Evolutionary conservation across 2,797 vertebrate genomes (phyloP).

Genomic region (Choloepus didactylus): DNA sequence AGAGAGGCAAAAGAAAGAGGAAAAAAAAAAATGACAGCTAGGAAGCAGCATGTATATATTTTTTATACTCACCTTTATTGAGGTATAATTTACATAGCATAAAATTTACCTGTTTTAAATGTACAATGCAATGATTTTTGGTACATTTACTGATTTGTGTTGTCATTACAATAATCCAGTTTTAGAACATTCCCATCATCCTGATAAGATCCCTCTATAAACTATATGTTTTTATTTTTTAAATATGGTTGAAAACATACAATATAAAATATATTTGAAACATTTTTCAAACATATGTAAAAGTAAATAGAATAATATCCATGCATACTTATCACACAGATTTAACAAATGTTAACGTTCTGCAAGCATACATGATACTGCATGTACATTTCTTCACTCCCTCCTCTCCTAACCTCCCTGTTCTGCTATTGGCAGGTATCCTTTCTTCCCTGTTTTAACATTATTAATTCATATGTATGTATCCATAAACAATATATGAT

Average conservation of each 20-base stretch:
- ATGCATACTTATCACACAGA: neutral
- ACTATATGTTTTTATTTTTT: neutral
- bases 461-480: neutral
- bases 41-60: neutral
- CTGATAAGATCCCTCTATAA: neutral
- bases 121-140: neutral
- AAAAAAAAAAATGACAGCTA: too few relatives aligned
- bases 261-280: neutral
- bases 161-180: neutral
- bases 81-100: neutral
- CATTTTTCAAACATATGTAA: constrained; percentile 18
- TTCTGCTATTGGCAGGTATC: neutral
- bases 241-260: neutral
- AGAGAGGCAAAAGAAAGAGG: too few relatives aligned
- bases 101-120: neutral
- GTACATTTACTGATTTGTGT: neutral
- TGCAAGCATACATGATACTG: neutral
- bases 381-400: neutral
- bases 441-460: neutral
- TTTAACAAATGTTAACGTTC: constrained; percentile 26
- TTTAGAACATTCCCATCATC: neutral
- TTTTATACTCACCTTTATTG: neutral
- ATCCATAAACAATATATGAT: neutral
- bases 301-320: neutral
- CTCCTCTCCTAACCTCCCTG: neutral